Base-by-base conservation (phyloP, 2,797 vertebrate species). In the Paguma larvata region DNA sequence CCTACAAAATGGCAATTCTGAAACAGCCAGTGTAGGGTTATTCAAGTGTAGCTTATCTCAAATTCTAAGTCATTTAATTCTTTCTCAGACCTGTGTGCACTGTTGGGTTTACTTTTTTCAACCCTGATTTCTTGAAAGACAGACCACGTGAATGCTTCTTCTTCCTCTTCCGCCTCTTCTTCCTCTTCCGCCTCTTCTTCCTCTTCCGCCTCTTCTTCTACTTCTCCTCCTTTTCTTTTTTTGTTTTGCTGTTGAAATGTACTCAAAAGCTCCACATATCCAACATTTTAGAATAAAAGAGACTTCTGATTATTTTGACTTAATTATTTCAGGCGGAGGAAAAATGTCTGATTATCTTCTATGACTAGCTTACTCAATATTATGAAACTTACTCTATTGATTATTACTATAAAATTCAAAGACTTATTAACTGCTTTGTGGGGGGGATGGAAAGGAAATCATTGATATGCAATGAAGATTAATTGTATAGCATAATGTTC, bases 381-480 rank as follows among this genome's bases (percentile, higher is more conserved):
- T 98, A 91, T 56, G 87, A 98, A 98, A 98, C 98, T 98, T 98
- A 98, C 92, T 97, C 98, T 98, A 98, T 98, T 99, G 98, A 99
- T 99, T 98, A 98, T 97, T 98, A 95, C 98, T 98, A 98, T 98
- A 98, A 98, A 98, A 98, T 98, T 97, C 97, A 97, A 98, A 98
- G 97, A 92, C 92, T 97, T 98, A 98, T 63, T 98, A 98, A 98
- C 97, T 96, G 97, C 96, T 98, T 98, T 98, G 92, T 92, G 72
- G 79, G 59, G 91, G 82, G 84, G 89, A 75, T 77, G 95, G 94
- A 90, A 95, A 62, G 85, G 96, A 96, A 98, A 98, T 96, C 96
- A 95, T 95, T 98, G 98, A 98, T 98, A 98, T 98, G 97, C 98
- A 98, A 98, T 98, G 98, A 99, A 99, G 98, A 99, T 99, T 99